These are phyloP conservation scores for Trichacis sp. DNA, from an alignment of 2,888 invertebrate species.

Conservation along the genomic window DNA sequence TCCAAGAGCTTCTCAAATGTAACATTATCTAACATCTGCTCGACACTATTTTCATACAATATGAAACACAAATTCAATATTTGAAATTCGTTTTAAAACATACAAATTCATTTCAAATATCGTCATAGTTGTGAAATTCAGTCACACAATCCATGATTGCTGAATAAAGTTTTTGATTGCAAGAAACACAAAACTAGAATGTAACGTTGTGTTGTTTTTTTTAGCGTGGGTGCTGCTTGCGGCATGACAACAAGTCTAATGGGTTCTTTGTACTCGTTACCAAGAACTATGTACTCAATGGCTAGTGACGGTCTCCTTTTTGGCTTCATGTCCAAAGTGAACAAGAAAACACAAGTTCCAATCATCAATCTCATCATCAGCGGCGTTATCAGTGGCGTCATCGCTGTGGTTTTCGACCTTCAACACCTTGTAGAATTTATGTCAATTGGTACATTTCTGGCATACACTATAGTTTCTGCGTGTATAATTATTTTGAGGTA, in stretches of 20 bases:
- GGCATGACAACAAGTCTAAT: constrained; percentile 93
- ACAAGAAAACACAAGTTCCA: constrained; percentile 84
- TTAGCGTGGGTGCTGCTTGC: constrained; percentile 87
- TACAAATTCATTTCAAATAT: too few species aligned
- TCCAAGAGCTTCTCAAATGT: too few species aligned
- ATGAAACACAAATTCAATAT: too few species aligned
- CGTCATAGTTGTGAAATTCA: too few species aligned
- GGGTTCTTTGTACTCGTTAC: constrained; percentile 87
- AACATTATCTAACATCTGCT: too few species aligned
- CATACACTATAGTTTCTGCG: constrained; percentile 92
- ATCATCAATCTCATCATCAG: constrained; percentile 81
- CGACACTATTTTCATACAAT: too few species aligned
- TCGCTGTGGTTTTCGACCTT: constrained; percentile 88
- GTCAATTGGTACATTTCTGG: constrained; percentile 90
- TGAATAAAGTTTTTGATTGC: too few species aligned
- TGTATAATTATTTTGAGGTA: constrained; percentile 90
- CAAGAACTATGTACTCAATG: constrained; percentile 91
- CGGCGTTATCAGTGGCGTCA: constrained; percentile 80
- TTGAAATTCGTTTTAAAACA: too few species aligned
- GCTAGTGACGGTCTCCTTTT: constrained; percentile 89
- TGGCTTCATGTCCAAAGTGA: constrained; percentile 81
- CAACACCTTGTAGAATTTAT: constrained; percentile 93
- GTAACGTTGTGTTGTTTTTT: too few species aligned
- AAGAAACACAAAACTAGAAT: too few species aligned
- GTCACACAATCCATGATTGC: too few species aligned